Evolutionary conservation across 2,113 vertebrate genomes (phyloP), one percentile per base, ranked within the genome.

Genomic region (Strigops habroptila): DNA sequence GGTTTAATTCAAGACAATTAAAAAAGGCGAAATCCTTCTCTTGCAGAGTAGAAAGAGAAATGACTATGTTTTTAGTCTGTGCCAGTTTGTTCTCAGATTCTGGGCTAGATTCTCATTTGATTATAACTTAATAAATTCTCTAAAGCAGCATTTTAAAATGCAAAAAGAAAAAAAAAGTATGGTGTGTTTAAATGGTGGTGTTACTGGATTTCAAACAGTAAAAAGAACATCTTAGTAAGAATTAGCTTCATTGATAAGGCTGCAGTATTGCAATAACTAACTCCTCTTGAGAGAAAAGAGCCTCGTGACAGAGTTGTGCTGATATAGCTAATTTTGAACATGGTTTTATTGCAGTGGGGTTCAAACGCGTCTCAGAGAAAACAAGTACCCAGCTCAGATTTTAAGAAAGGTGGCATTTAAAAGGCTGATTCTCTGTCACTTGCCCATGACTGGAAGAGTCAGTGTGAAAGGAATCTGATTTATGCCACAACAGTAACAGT

Each of bases 371-470:
- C 74, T 91, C 63, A 41, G 46, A 71, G 51, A 35, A 86, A 44
- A 60, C 57, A 78, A 30, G 14, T 33, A 18, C 27, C 3, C 74
- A 33, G 35, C 33, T 80, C 59, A 48, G 27, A 13, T 71, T 82
- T 91, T 75, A 77, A 62, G 64, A 90, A 89, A 95, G 23, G 23
- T 30, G 9, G 16, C 35, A 48, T 90, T 92, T 90, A 74, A 79
- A 75, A 85, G 64, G 43, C 43, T 81, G 13, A 64, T 95, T 93
- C 57, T 94, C 57, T 65, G 41, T 94, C 85, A 78, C 70, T 94
- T 93, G 35, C 12, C 69, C 30, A 6, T 94, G 91, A 92, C 65
- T 93, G 74, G 67, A 90, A 90, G 91, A 92, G 57, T 86, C 65
- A 68, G 22, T 22, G 75, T 94, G 84, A 83, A 86, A 77, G 59